Evolutionary conservation across 2,113 vertebrate genomes (phyloP), one percentile per base, ranked within the genome.

Genomic region (Psittacara wagleri): DNA sequence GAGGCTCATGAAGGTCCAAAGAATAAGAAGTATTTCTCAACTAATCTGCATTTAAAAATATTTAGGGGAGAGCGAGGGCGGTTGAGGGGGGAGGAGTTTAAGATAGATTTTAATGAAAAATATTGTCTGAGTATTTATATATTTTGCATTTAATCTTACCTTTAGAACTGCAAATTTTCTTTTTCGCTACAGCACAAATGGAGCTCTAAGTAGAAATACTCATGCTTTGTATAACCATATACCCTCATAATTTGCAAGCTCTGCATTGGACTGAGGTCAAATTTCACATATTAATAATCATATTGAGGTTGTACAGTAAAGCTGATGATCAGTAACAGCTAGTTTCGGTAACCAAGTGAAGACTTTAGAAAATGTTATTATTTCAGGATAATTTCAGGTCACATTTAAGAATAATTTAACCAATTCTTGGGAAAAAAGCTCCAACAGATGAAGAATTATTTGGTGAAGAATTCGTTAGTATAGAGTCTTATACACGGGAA

Each of bases 371-470:
- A 86, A 59, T 28, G 0, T 59, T 49, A 52, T 3, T 72, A 41
- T 46, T 75, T 83, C 44, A 73, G 51, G 75, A 55, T 28, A 59
- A 35, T 52, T 92, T 59, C 18, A 92, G 41, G 16, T 83, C 20
- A 52, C 6, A 51, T 23, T 59, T 75, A 68, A 67, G 31, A 82
- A 54, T 46, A 20, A 63, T 35, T 62, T 78, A 78, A 78, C 8
- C 9, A 62, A 17, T 72, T 72, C 4, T 44, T 63, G 31, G n/a
- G 2, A 74, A 51, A 61, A 73, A 25, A 1, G 0, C 3, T 2
- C 7, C 69, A 88, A 29, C 5, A 55, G 64, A 55, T 43, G 15
- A 63, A 33, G 27, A 89, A 15, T 41, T 67, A 54, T 87, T 91
- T 80, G 7, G 31, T 12, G 86, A 73, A 63, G 6, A 70, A 52